Conservation (phyloP, 2,888 invertebrate species). For the Spisula subtruncata region DNA sequence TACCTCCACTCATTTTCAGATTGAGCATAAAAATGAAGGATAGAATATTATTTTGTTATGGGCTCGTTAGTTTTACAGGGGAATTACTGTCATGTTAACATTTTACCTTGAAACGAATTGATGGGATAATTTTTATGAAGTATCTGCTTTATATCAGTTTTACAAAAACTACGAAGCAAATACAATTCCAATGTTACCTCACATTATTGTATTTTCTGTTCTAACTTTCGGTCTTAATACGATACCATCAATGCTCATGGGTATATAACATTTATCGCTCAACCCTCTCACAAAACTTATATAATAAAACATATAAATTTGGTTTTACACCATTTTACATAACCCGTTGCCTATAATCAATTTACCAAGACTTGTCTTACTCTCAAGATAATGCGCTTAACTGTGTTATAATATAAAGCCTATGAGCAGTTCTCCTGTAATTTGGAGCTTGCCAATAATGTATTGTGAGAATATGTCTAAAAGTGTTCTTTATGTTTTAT, state of each 20-base stretch:
- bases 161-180: not conserved
- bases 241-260: not conserved
- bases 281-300: not conserved
- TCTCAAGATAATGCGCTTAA: not conserved
- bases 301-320: too few species aligned
- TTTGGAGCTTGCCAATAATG: not conserved
- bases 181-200: not conserved
- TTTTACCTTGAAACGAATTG: not conserved
- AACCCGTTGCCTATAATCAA: not conserved
- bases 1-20: not conserved
- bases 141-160: not conserved
- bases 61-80: not conserved
- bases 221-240: not conserved
- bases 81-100: not conserved
- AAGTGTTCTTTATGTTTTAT: not conserved
- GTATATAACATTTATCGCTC: not conserved
- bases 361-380: not conserved
- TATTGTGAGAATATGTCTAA: not conserved
- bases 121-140: too few species aligned
- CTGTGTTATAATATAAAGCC: conserved; percentile 8
- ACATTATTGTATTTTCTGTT: not conserved
- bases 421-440: not conserved
- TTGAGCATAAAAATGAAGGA: not conserved
- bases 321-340: not conserved
- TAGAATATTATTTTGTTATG: not conserved